Evolutionary conservation across 2,797 vertebrate genomes (phyloP), one percentile per base, ranked within the genome.

Genomic region (Antennarius maculatus): DNA sequence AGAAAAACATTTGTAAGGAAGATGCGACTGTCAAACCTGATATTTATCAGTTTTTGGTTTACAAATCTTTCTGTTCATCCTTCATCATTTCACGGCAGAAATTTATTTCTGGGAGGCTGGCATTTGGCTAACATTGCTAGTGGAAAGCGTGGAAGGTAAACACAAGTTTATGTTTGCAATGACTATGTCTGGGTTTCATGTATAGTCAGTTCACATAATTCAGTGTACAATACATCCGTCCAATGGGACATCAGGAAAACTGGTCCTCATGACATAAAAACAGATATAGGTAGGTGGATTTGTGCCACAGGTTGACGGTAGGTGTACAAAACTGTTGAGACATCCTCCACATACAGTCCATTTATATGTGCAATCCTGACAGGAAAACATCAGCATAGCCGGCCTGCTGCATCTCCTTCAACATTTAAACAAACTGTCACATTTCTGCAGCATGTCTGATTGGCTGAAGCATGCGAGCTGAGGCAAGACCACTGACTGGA

Each of bases 401-500:
- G 47, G 55, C 34, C 51, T 57, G 47, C 57, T 61, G 13, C 7
- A 0, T 59, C 50, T 66, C 61, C 50, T 42, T 42, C 54, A 31
- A 8, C 18, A 0, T 68, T 71, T 54, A 69, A 79, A 82, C 45
- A 77, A 55, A 83, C 67, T 71, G 62, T 41, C 18, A 61, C 62
- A 16, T 82, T 87, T 86, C 73, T 82, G 58, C 58, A 70, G 56
- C 45, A 54, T 68, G 71, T 73, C 52, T 74, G 84, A 89, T 74
- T 66, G 72, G 80, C 34, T 72, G 55, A 54, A 60, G 68, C 48
- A 27, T 60, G 37, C 3, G n/a, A 66, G 64, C 74, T 9, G 59
- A 65, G 50, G 55, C 57, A 23, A 50, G 57, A 62, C 63, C 50
- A 4, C n/a, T 31, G 71, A 49, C 53, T 69, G 74, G 76, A 70